Evolutionary conservation across 2,797 vertebrate genomes (phyloP), one percentile per base, ranked within the genome.

Genomic region (Trematomus bernacchii): DNA sequence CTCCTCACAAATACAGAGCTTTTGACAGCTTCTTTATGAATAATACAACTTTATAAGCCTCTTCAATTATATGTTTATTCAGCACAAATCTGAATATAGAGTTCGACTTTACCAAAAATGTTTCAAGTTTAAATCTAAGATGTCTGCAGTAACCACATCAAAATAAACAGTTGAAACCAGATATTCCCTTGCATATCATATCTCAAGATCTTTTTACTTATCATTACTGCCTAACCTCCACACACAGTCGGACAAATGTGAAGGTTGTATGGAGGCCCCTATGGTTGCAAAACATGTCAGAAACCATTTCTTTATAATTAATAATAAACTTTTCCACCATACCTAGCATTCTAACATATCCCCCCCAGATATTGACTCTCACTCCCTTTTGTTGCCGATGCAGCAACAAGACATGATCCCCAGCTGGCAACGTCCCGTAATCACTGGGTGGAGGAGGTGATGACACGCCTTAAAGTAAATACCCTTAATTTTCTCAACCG

Each of bases 221-320:
- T 44, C 42, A 2, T 16, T 61, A 10, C 42, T 11, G 23, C 18
- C n/a, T 3, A 18, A 58, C n/a, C 37, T 57, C n/a, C 58, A 43
- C 19, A 60, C 27, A 37, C 6, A n/a, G 13, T 43, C 1, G 7
- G 40, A 37, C 7, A 23, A 47, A 23, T 33, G 46, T n/a, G 14
- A 65, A 65, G 33, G 62, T 51, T 40, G 4, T 15, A 40, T 21
- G 48, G 48, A 16, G 33, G 47, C 9, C 4, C 5, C 4, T 40
- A 40, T 14, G 12, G 30, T 51, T 19, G 40, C 30, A 18, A 48
- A 14, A 63, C 11, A 50, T 46, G 30, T 44, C 47, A 37, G 40
- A 23, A 65, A 65, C n/a, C 27, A 48, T 33, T 21, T 1, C 51
- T 65, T 50, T 65, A 33, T 64, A 27, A 19, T 50, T 12, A 64